A percentile compares a stretch with the other conserved stretches of the same genome.
Evolutionary conservation across 2,888 invertebrate genomes (phyloP).

Genomic region (Tribolium freemani): DNA sequence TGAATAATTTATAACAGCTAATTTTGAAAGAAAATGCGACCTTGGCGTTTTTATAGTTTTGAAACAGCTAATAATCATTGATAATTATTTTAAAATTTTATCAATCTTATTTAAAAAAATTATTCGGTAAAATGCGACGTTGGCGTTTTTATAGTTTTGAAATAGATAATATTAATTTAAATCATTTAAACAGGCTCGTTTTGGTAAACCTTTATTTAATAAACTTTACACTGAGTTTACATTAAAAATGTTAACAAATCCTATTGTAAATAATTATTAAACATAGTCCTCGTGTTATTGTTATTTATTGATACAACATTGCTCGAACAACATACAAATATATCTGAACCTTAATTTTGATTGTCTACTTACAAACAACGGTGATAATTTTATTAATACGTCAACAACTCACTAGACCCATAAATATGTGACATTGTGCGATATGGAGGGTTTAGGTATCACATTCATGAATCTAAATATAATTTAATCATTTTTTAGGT

Average conservation of each 20-base stretch:
- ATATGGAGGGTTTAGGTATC: conserved; percentile 48
- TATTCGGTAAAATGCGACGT: no score
- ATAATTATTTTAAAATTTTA: no score
- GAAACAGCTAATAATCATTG: no score
- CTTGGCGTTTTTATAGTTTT: no score
- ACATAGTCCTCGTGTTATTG: conserved; percentile 18
- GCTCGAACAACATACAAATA: conserved; percentile 28
- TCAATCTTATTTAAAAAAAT: no score
- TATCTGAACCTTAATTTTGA: conserved; percentile 24
- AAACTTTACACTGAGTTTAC: conserved; percentile 19
- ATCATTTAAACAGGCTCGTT: not conserved
- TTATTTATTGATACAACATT: conserved; percentile 20
- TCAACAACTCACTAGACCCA: conserved; percentile 33
- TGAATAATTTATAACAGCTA: no score
- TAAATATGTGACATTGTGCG: conserved; percentile 44
- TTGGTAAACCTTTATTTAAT: conserved; percentile 11
- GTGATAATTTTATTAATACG: conserved; percentile 23
- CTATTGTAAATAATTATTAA: conserved; percentile 23
- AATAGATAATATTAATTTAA: no score
- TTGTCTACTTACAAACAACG: conserved; percentile 36
- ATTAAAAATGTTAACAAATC: conserved; percentile 39
- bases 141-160: no score
- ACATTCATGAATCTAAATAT: conserved; percentile 38
- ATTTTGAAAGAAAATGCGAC: no score
- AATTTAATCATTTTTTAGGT: conserved; percentile 14